These are phyloP conservation scores for Nemotelus nigrinus DNA, from an alignment of 2,888 invertebrate species.

Conservation along the genomic window DNA sequence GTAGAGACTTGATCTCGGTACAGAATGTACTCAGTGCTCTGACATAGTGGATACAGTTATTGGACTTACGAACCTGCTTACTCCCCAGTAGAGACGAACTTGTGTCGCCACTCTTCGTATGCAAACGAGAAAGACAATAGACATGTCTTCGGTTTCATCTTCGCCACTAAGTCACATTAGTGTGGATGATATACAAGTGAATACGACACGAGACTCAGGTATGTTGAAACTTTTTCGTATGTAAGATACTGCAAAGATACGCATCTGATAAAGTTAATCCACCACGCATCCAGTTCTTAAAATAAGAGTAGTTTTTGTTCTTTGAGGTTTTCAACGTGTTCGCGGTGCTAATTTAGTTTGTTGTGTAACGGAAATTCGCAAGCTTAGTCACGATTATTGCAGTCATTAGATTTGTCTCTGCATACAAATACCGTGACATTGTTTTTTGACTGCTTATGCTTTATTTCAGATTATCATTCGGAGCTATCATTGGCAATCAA, in stretches of 20 bases:
- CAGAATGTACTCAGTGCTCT: slow-evolving; percentile 29
- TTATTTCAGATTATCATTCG: slow-evolving; percentile 68
- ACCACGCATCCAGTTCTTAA: slow-evolving; percentile 50
- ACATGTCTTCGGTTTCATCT: slow-evolving; percentile 64
- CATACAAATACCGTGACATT: slow-evolving; percentile 6
- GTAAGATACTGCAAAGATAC: neutral
- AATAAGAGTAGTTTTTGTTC: neutral
- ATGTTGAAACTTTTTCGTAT: slow-evolving; percentile 52
- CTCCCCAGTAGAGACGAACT: neutral
- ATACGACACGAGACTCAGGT: slow-evolving; percentile 61
- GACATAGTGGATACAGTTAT: neutral
- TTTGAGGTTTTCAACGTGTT: no score
- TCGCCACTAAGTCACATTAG: slow-evolving; percentile 65
- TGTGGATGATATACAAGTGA: slow-evolving; percentile 62
- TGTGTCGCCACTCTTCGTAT: neutral
- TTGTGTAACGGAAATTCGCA: no score
- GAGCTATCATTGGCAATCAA: slow-evolving; percentile 72
- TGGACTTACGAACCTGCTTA: slow-evolving; percentile 3
- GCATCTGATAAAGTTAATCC: slow-evolving; percentile 9
- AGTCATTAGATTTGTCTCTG: neutral
- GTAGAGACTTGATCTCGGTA: neutral
- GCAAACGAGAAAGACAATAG: neutral
- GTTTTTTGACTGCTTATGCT: neutral
- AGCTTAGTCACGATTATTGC: no score
- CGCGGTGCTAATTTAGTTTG: no score